Conservation (phyloP, 2,113 vertebrate genomes). For the Ifrita kowaldi region DNA sequence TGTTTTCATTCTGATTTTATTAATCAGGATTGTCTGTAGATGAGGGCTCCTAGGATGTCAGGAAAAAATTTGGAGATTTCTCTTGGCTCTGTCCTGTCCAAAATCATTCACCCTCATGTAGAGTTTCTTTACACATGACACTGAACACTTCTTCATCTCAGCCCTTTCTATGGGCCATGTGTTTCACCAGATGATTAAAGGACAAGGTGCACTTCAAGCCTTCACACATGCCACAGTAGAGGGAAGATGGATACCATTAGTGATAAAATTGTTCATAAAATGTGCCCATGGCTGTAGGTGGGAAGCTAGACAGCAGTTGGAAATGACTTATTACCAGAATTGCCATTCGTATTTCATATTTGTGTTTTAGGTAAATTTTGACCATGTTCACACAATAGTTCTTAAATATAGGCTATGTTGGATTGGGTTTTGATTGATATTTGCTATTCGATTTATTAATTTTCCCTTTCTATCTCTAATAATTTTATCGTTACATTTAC, state of each 20-base stretch:
- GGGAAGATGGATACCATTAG: not conserved
- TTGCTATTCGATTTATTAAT: not conserved
- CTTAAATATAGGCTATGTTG: not conserved
- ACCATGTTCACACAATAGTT: not conserved
- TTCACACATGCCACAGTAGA: not conserved
- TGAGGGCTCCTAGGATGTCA: not conserved
- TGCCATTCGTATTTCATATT: not conserved
- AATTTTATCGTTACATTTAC: not conserved
- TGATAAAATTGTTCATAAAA: not conserved
- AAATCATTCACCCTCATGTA: not conserved
- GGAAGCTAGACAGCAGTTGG: not conserved
- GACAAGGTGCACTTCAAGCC: not conserved
- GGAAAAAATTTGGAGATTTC: not conserved
- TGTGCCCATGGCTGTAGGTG: not conserved
- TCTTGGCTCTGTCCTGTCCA: not conserved
- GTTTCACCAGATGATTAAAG: not conserved
- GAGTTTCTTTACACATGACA: not conserved
- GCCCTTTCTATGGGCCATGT: not conserved
- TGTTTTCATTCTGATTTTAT: not conserved
- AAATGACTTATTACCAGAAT: not conserved
- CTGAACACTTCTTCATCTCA: not conserved
- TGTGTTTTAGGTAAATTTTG: not conserved
- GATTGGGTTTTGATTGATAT: not conserved
- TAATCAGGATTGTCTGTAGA: not conserved
- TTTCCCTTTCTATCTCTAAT: not conserved